These are phyloP conservation scores for Chrysochloris asiatica DNA, from an alignment of 2,113 vertebrate species.

Conservation along the genomic window DNA sequence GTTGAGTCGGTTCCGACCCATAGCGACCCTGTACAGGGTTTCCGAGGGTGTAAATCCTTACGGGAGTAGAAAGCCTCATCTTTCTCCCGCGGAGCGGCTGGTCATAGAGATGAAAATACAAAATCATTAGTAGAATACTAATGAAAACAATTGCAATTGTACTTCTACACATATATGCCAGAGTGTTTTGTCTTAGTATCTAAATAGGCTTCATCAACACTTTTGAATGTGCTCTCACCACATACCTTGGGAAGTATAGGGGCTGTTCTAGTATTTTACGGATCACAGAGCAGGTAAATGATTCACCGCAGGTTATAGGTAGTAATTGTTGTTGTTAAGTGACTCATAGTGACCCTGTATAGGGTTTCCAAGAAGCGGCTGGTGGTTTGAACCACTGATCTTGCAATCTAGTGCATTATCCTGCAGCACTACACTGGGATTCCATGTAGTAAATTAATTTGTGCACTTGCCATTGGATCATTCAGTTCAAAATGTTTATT, in stretches of 20 bases:
- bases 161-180: constrained; percentile 13
- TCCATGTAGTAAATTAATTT: no score
- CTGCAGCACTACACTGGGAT: no score
- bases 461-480: constrained; percentile 14
- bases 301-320: constrained; percentile 12
- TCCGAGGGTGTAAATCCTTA: no score
- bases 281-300: constrained; percentile 36
- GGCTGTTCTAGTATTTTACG: constrained; percentile 16
- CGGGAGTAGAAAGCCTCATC: no score
- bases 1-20: no score
- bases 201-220: not conserved
- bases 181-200: not conserved
- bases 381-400: no score
- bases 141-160: constrained; percentile 34
- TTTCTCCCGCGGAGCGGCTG: no score
- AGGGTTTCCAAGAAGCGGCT: no score
- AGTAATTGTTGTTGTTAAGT: no score
- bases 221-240: constrained; percentile 10
- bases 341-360: no score
- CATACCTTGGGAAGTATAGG: not conserved
- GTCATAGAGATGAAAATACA: constrained; percentile 46
- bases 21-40: no score
- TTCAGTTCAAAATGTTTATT: constrained; percentile 40
- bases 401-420: no score
- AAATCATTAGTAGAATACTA: not conserved